Percentiles rank a stretch among this genome's conserved stretches.
These are phyloP conservation scores for Sycobia sp. DNA, from an alignment of 1,140 invertebrate species.

Conservation along the genomic window DNA sequence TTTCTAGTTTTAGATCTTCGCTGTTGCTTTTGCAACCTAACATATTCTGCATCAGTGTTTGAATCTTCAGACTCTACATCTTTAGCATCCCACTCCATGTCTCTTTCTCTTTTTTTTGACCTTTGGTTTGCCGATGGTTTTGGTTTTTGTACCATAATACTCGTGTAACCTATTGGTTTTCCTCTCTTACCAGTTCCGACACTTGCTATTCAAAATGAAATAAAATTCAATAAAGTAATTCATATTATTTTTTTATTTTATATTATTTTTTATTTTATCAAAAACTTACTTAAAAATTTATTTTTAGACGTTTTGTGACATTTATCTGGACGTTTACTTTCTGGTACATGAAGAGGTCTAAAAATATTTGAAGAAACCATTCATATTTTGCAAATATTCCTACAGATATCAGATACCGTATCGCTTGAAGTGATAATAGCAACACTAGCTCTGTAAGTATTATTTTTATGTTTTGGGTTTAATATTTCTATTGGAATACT, in stretches of 20 bases:
- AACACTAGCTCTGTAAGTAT: conserved; percentile 74
- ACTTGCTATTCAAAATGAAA: conserved; percentile 42
- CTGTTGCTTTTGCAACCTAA: conserved; percentile 51
- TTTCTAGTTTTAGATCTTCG: conserved; percentile 60
- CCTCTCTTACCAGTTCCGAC: conserved; percentile 60
- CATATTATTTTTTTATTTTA: no score
- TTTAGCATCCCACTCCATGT: conserved; percentile 52
- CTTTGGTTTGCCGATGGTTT: conserved; percentile 56
- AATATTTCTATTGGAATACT: conserved; percentile 74
- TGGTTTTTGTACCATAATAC: conserved; percentile 59
- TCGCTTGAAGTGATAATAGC: conserved; percentile 68
- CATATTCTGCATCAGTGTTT: conserved; percentile 50
- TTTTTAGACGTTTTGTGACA: conserved; percentile 73
- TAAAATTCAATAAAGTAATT: no score
- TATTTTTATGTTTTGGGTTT: conserved; percentile 77
- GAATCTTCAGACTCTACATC: conserved; percentile 49
- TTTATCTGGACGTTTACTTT: conserved; percentile 70
- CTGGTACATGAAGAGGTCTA: conserved; percentile 66
- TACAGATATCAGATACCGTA: conserved; percentile 72
- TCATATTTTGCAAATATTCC: conserved; percentile 71
- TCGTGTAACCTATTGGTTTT: conserved; percentile 65
- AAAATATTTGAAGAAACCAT: conserved; percentile 79
- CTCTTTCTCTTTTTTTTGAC: conserved; percentile 46
- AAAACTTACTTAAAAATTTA: conserved; percentile 69
- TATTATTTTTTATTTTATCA: neutral